Percentiles rank a stretch among this genome's conserved stretches.
Conservation (phyloP, 2,797 vertebrate species). For the Pristis pectinata region DNA sequence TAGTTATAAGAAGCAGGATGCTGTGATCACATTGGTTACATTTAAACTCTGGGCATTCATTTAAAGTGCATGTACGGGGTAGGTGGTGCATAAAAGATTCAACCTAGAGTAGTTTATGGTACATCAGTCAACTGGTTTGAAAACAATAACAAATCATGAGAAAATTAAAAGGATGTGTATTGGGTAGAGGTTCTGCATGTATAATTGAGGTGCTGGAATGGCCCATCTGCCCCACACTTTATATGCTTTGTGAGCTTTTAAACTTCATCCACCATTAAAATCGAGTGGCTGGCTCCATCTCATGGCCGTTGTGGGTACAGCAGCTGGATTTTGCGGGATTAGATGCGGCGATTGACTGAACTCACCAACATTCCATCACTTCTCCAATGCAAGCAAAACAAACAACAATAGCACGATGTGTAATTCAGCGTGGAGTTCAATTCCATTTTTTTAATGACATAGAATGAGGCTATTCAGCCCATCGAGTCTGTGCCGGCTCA, state of each 20-base stretch:
- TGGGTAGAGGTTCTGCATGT: background rate
- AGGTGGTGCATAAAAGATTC: background rate
- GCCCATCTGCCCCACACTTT: background rate
- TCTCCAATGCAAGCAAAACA: background rate
- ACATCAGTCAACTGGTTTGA: background rate
- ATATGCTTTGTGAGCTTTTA: background rate
- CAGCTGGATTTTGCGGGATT: background rate
- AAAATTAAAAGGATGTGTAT: background rate
- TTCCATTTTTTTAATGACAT: too few species aligned
- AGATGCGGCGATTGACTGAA: background rate
- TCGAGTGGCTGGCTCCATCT: background rate
- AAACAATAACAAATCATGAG: background rate
- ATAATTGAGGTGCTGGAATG: background rate
- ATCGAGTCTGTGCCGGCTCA: too few species aligned
- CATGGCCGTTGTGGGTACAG: background rate
- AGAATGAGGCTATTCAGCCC: too few species aligned
- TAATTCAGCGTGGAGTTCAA: background rate
- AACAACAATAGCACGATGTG: background rate
- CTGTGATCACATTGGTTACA: background rate
- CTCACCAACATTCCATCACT: background rate
- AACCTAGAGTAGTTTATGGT: background rate
- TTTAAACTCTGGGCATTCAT: background rate
- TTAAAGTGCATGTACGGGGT: background rate
- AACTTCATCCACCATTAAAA: background rate
- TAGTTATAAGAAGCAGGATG: background rate